phyloP scores from a whole-genome alignment of 2,888 invertebrate genomes.

The Caenorhabditis sp. region DNA sequence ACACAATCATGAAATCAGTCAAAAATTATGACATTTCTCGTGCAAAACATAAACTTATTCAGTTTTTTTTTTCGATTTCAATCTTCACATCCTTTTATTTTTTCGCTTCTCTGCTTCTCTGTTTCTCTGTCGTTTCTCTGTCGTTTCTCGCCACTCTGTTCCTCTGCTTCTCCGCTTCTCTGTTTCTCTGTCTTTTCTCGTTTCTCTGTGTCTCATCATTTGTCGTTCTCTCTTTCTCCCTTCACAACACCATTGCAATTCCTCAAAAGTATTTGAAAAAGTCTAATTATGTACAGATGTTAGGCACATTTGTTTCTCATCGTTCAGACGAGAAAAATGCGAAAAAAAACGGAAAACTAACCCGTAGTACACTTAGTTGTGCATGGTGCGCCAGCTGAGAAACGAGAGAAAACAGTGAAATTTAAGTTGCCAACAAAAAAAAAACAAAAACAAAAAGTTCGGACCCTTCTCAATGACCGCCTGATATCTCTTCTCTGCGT shows the following conservation, averaged over 20 bases:
- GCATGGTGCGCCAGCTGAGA: no score
- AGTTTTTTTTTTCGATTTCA: no score
- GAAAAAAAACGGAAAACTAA: not conserved
- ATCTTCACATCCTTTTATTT: no score
- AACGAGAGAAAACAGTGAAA: no score
- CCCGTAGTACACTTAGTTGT: not conserved
- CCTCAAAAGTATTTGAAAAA: not conserved
- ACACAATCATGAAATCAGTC: no score
- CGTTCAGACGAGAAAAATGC: not conserved
- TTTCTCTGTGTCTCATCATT: no score
- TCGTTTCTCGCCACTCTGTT: no score
- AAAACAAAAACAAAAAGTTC: not conserved
- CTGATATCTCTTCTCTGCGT: not conserved
- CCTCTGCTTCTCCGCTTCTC: no score
- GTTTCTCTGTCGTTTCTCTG: not conserved
- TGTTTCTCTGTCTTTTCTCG: no score
- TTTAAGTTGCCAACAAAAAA: no score
- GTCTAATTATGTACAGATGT: slow-evolving; percentile 5
- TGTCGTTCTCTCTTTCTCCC: not conserved
- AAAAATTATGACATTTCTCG: no score
- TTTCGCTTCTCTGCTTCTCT: not conserved
- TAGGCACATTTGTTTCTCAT: not conserved
- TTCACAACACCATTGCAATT: not conserved
- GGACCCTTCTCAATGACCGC: not conserved
- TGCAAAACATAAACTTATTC: no score